phyloP scores from a whole-genome alignment of 1,140 invertebrate genomes.

The Teleopsis dalmanni region DNA sequence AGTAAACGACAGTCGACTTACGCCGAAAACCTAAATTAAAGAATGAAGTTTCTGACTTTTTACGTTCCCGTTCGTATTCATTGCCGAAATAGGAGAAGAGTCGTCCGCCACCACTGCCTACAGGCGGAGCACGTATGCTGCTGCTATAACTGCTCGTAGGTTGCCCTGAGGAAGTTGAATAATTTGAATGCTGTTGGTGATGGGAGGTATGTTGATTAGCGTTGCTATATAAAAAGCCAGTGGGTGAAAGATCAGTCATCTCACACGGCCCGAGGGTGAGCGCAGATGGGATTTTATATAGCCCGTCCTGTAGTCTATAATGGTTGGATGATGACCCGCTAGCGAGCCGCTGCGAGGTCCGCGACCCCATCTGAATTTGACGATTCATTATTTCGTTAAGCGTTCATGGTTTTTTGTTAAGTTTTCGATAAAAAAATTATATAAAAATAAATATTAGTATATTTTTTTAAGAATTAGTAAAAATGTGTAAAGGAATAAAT shows the following conservation, averaged over 20 bases:
- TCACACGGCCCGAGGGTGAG: slow-evolving; percentile 62
- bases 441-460: slow-evolving; percentile 11
- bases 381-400: background rate
- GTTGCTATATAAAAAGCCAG: slow-evolving; percentile 27
- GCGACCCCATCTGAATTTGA: slow-evolving; percentile 38
- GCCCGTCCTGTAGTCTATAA: slow-evolving; percentile 71
- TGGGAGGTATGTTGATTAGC: slow-evolving; percentile 23
- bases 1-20: slow-evolving; percentile 40
- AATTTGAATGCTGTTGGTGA: slow-evolving; percentile 19
- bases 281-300: slow-evolving; percentile 83
- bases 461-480: too few relatives aligned
- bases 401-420: too few relatives aligned
- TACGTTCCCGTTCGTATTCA: slow-evolving; percentile 37
- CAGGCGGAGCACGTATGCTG: slow-evolving; percentile 18
- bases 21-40: slow-evolving; percentile 40
- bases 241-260: slow-evolving; percentile 44
- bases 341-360: slow-evolving; percentile 45
- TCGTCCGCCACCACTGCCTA: slow-evolving; percentile 22
- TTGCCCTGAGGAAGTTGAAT: slow-evolving; percentile 17
- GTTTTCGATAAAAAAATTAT: too few relatives aligned
- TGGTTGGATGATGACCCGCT: slow-evolving; percentile 46
- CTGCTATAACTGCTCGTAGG: slow-evolving; percentile 8
- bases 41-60: slow-evolving; percentile 41
- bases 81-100: slow-evolving; percentile 41
- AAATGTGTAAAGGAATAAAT: too few relatives aligned